phyloP scores from a whole-genome alignment of 2,797 vertebrate species.

The Gambelia wislizenii region DNA sequence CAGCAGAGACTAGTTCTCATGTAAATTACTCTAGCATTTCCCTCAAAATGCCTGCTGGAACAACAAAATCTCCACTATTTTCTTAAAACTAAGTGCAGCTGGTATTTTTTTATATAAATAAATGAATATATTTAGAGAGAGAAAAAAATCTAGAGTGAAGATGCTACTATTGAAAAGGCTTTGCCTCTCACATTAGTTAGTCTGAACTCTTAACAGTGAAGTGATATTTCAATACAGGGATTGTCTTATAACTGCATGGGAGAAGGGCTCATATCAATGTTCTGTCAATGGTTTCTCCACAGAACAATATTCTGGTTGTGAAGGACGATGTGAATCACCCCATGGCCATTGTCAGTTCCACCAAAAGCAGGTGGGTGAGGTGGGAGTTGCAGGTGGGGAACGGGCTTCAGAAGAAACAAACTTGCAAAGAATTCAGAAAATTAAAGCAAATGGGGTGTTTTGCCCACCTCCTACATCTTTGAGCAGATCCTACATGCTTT shows the following conservation, averaged over 20 bases:
- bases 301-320: conserved; percentile 95
- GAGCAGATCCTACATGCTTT: neutral
- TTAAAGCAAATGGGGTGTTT: too few relatives aligned
- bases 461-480: neutral
- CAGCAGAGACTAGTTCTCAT: neutral
- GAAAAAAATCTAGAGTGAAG: neutral
- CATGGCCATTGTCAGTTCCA: conserved; percentile 96
- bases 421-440: neutral
- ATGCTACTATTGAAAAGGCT: neutral
- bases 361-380: conserved; percentile 93
- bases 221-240: neutral
- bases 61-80: neutral
- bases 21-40: neutral
- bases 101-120: neutral
- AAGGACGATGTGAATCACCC: conserved; percentile 91
- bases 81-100: neutral
- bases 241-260: neutral
- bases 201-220: neutral
- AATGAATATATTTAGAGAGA: neutral
- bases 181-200: neutral
- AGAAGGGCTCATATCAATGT: neutral
- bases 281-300: conserved; percentile 40
- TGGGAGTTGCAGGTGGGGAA: neutral
- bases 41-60: neutral
- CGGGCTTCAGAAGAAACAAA: neutral